Conservation (phyloP, 92 coral and sea anemone species). For the Parazoanthus swiftii region DNA sequence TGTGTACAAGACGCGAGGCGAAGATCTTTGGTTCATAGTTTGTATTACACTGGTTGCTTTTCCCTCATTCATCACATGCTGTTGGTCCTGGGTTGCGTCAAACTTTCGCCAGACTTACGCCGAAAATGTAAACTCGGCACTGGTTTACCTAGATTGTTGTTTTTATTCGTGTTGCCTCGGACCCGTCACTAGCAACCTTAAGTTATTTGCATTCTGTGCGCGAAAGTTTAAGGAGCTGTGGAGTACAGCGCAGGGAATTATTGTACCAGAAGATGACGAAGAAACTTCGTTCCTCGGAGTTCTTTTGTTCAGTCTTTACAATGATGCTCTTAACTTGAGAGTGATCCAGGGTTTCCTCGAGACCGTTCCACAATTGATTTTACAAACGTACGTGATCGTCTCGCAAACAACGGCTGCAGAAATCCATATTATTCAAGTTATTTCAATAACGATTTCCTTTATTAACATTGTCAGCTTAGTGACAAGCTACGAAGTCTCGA, state of each 20-base stretch:
- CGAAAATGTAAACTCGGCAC: conserved; percentile 28
- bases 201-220: conserved; percentile 33
- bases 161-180: conserved; percentile 34
- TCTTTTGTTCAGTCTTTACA: conserved; percentile 25
- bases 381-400: conserved; percentile 38
- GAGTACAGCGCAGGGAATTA: conserved; percentile 32
- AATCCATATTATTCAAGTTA: conserved; percentile 21
- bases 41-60: conserved; percentile 31
- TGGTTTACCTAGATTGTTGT: conserved; percentile 24
- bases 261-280: conserved; percentile 39
- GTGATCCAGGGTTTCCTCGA: conserved; percentile 34
- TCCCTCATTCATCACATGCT: conserved; percentile 40
- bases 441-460: conserved; percentile 31
- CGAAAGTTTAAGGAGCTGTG: conserved; percentile 36
- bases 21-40: conserved; percentile 29
- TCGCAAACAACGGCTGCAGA: conserved; percentile 11
- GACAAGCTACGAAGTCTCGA: conserved; percentile 38
- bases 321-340: conserved; percentile 37
- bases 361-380: conserved; percentile 24
- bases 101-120: conserved; percentile 38
- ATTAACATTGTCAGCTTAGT: conserved; percentile 27
- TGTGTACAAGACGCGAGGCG: conserved; percentile 23
- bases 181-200: conserved; percentile 36
- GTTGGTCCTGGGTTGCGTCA: conserved; percentile 39
- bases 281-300: conserved; percentile 39